Percentiles rank a stretch among this genome's conserved stretches.
Evolutionary conservation across 2,888 invertebrate genomes (phyloP).

Genomic region (Drosophila kambysellisi): DNA sequence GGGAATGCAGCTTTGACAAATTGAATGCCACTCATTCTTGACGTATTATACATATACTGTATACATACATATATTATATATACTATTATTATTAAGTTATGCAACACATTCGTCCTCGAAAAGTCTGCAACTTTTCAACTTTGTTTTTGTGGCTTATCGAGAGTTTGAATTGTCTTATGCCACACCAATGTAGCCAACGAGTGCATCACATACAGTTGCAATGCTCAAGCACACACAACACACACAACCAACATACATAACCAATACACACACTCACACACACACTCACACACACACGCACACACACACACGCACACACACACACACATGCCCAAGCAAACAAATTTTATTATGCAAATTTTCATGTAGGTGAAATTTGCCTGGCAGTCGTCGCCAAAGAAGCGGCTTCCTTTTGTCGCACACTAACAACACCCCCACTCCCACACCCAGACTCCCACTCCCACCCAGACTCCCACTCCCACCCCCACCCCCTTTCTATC

Average conservation of each 20-base stretch:
- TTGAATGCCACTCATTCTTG: neutral
- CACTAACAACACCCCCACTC: neutral
- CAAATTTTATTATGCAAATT: constrained; percentile 56
- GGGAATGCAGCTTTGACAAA: neutral
- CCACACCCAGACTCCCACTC: neutral
- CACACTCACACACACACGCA: constrained; percentile 3
- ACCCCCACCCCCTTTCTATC: neutral
- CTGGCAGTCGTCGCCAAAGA: constrained; percentile 10
- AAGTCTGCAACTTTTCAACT: constrained; percentile 2
- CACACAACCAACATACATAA: constrained; percentile 1
- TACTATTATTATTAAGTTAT: neutral
- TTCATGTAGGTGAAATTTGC: constrained; percentile 29
- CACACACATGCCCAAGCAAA: neutral
- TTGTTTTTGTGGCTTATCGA: constrained; percentile 24
- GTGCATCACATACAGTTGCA: constrained; percentile 29
- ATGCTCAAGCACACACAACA: constrained; percentile 11
- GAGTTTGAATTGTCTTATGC: neutral
- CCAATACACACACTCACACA: no score
- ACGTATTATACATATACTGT: no score
- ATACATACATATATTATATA: no score
- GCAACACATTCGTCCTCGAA: neutral
- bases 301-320: neutral
- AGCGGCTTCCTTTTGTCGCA: constrained; percentile 25
- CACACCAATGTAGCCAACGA: neutral
- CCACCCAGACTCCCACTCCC: neutral